A percentile compares a stretch with the other conserved stretches of the same genome.
Evolutionary conservation across 2,113 vertebrate species (phyloP).

Genomic region (Pachyramphus minor): DNA sequence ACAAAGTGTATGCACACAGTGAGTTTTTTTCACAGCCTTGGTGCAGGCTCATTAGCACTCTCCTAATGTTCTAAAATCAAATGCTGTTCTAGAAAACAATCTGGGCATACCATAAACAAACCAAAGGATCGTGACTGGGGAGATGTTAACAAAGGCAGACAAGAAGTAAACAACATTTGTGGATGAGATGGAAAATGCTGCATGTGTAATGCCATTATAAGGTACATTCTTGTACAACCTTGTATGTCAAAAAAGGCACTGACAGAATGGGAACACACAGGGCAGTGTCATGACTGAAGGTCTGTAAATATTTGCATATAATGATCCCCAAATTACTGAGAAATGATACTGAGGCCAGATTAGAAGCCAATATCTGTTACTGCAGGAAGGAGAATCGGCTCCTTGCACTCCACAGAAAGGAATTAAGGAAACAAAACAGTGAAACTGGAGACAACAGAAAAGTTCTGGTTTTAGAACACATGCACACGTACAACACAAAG

Average conservation of each 20-base stretch:
- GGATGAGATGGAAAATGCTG: neutral
- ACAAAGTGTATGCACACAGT: neutral
- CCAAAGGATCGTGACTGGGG: neutral
- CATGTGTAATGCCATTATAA: neutral
- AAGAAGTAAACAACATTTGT: neutral
- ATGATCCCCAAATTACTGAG: neutral
- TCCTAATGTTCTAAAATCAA: neutral
- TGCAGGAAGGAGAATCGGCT: neutral
- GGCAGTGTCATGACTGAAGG: neutral
- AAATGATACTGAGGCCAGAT: neutral
- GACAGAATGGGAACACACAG: neutral
- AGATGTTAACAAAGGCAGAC: neutral
- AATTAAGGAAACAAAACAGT: neutral
- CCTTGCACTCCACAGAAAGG: neutral
- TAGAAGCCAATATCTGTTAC: accelerated
- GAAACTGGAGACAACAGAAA: neutral
- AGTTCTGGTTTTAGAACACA: neutral
- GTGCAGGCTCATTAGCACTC: neutral
- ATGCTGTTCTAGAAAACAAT: neutral
- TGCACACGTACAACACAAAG: neutral
- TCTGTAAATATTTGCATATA: neutral
- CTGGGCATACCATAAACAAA: neutral
- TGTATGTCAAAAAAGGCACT: neutral
- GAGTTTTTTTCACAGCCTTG: neutral
- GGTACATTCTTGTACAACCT: neutral